phyloP scores from a whole-genome alignment of 2,113 vertebrate species.

The Brachyhypopomus occidentalis region DNA sequence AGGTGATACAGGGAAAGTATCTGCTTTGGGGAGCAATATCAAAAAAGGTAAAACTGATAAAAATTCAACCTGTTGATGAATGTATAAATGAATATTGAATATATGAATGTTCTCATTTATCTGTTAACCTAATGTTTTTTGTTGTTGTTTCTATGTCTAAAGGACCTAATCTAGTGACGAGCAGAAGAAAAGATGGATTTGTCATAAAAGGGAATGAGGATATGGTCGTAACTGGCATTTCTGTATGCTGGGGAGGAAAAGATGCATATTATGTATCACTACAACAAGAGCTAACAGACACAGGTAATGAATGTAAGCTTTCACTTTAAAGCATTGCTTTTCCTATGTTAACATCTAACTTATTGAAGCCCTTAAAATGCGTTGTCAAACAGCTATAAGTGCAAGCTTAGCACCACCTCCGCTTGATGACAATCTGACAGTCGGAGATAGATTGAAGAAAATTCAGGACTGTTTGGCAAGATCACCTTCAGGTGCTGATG shows the following conservation, averaged over 20 bases:
- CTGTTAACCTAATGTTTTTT: background rate
- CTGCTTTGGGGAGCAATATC: conserved; percentile 78
- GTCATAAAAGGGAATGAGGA: conserved; percentile 77
- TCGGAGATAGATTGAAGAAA: conserved; percentile 79
- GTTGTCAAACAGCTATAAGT: conserved; percentile 78
- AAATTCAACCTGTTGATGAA: background rate
- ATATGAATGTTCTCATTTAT: background rate
- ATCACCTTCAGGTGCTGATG: conserved; percentile 43
- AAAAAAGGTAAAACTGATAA: conserved; percentile 76
- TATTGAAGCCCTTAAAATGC: background rate
- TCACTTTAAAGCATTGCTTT: background rate
- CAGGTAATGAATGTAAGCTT: conserved; percentile 71
- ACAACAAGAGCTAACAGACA: conserved; percentile 78
- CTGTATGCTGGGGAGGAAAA: conserved; percentile 92
- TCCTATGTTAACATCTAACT: background rate
- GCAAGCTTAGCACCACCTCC: conserved; percentile 88
- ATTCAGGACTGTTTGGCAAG: conserved; percentile 77
- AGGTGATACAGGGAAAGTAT: conserved; percentile 63
- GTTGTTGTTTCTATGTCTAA: conserved; percentile 44
- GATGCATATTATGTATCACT: conserved; percentile 94
- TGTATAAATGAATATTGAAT: background rate
- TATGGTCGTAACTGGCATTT: conserved; percentile 83
- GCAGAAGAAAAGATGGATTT: conserved; percentile 76
- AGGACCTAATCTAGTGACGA: conserved; percentile 52
- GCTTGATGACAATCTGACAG: conserved; percentile 81